Evolutionary conservation across 1,140 invertebrate species (phyloP), one percentile per base, ranked within the genome.

Genomic region (Bicyclus anynana): DNA sequence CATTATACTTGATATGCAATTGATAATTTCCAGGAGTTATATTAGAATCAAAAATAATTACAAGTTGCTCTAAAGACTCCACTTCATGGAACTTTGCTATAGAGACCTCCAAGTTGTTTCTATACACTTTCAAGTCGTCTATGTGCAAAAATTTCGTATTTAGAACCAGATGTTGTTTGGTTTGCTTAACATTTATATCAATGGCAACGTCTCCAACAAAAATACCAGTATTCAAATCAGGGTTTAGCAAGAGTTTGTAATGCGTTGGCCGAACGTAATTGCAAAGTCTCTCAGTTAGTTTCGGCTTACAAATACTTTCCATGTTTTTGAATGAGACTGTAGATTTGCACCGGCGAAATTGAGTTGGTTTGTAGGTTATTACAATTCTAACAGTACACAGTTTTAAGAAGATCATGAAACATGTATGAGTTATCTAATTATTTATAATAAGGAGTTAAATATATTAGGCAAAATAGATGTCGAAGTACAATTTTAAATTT

Each of bases 161-260:
- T 4, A 97, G 86, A 4, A 92, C 85, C 26, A 97, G 90, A 65
- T 90, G 90, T 18, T 90, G 89, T n/a, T 91, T 92, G 4, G 88
- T 74, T 23, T 91, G 72, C 1, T 86, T 66, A 0, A 94, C 85
- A 42, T 91, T 82, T 35, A 97, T 74, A 12, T 90, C 82, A 29
- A 74, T 60, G 33, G 10, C 50, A n/a, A 96, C 94, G 23, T 84
- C 89, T 1, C 96, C 96, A 52, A 85, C 75, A 74, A 95, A 97
- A 10, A 89, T 91, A 7, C 93, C 94, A 7, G 86, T 87, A 17
- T 90, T 80, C 26, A 97, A 79, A 77, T 96, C 90, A 0, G 96
- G 96, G 59, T 93, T 87, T 23, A 97, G 82, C 5, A 89, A 90
- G 0, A 98, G 75, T 51, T 94, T 92, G 75, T 98, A 98, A 65